These are phyloP conservation scores for Trachemys scripta DNA, from an alignment of 2,113 vertebrate genomes.

Conservation along the genomic window DNA sequence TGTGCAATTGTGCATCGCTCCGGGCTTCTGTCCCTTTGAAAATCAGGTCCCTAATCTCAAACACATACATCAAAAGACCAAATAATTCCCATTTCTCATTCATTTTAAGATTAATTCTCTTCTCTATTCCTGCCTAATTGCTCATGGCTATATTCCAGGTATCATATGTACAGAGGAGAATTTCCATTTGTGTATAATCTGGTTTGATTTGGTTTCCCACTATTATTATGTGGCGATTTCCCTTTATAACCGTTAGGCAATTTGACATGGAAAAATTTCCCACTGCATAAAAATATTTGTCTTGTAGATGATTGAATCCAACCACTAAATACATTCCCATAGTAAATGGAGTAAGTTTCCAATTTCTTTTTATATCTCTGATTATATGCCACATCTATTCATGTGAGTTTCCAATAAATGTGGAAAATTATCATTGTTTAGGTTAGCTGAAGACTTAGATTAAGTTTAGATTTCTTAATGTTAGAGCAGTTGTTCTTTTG, in stretches of 20 bases:
- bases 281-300: neutral
- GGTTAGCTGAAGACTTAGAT: neutral
- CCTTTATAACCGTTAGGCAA: conserved; percentile 10
- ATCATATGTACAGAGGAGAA: neutral
- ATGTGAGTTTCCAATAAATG: conserved; percentile 3
- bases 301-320: neutral
- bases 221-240: neutral
- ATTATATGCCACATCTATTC: neutral
- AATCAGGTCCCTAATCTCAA: neutral
- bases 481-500: conserved; percentile 10
- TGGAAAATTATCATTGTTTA: neutral
- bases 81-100: neutral
- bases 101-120: neutral
- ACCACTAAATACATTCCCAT: neutral
- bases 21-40: neutral
- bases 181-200: neutral
- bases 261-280: neutral
- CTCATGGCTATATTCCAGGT: neutral
- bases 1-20: neutral
- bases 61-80: neutral
- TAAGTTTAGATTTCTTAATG: conserved; percentile 30
- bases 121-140: neutral
- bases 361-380: conserved; percentile 19
- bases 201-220: neutral
- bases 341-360: neutral